Conservation (phyloP, 1,140 invertebrate genomes). For the Drosophila nigrodunni region DNA sequence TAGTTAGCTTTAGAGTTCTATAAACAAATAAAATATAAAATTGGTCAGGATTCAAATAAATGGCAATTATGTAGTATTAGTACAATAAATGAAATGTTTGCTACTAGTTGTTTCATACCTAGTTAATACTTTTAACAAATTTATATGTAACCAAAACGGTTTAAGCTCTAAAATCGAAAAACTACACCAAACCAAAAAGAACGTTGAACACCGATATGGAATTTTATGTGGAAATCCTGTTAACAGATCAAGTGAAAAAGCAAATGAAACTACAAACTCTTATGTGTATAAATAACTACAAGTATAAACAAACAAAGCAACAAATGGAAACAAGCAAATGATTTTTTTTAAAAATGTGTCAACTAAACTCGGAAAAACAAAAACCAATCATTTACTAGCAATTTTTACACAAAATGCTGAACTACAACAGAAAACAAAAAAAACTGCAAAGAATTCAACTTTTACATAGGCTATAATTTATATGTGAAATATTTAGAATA, state of each 20-base stretch:
- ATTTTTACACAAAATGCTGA: slow-evolving; percentile 62
- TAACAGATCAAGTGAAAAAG: slow-evolving; percentile 43
- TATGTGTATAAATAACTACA: slow-evolving; percentile 13
- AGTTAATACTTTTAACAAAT: slow-evolving; percentile 69
- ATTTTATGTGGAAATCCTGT: slow-evolving; percentile 59
- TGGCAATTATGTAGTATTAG: slow-evolving; percentile 68
- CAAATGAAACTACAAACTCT: slow-evolving; percentile 38
- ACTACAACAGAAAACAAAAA: slow-evolving; percentile 45
- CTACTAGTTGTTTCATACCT: slow-evolving; percentile 70
- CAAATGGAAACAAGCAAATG: slow-evolving; percentile 58
- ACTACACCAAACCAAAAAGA: slow-evolving; percentile 38
- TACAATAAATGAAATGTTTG: slow-evolving; percentile 65
- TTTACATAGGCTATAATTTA: slow-evolving; percentile 57
- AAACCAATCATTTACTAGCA: slow-evolving; percentile 64
- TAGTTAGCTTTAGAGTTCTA: slow-evolving; percentile 66
- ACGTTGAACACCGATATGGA: slow-evolving; percentile 74
- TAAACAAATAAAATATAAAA: slow-evolving; percentile 21
- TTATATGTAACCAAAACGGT: slow-evolving; percentile 54
- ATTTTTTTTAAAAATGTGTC: slow-evolving; percentile 67
- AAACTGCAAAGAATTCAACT: slow-evolving; percentile 55
- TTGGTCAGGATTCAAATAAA: slow-evolving; percentile 44
- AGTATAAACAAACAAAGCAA: slow-evolving; percentile 50
- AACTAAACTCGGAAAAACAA: slow-evolving; percentile 51
- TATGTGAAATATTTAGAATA: slow-evolving; percentile 67
- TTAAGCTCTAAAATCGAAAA: slow-evolving; percentile 45